Evolutionary conservation across 1,140 invertebrate species (phyloP), one percentile per base, ranked within the genome.

Genomic region (Leptonema lineaticorne): DNA sequence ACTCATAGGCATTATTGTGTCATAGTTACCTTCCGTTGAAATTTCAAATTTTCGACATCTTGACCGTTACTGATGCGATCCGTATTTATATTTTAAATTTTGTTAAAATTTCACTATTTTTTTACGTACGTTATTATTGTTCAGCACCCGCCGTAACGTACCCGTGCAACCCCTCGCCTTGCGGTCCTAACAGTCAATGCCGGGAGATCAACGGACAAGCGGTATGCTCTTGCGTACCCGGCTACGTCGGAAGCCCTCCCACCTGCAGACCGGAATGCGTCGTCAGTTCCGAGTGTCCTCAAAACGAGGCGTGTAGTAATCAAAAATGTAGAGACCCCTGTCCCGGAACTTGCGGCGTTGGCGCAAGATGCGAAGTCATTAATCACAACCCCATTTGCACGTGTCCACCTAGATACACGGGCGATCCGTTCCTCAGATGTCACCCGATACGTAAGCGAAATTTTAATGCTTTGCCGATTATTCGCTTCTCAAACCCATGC

Each of bases 161-260:
- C 74, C 88, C 89, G 26, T 92, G 90, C 74, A 81, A 85, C 48
- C 88, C 89, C 7, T 88, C 88, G 53, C 89, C 90, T 9, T 94
- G 92, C 76, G 90, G 87, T 29, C 79, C 85, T 0, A 91, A 91
- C 75, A 89, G 90, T 50, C 81, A 89, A 59, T 93, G 91, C 74
- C 85, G 82, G 74, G 85, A 88, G 74, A 76, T 84, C 45, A 84
- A 85, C 69, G 87, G 88, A 69, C 84, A 85, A 67, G 86, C 87
- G 22, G 83, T 88, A 18, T 93, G 90, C 70, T 82, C 85, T 14
- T 93, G 91, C 78, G 79, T 89, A 27, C 79, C 83, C 63, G 87
- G 88, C 67, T 92, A 88, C 75, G 79, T 84, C 63, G 90, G 91
- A 30, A 89, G 90, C 80, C 90, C 90, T 60, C 81, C 86, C 8